These are phyloP conservation scores for Marcusenius ussheri DNA, from an alignment of 2,113 vertebrate species.

Conservation along the genomic window DNA sequence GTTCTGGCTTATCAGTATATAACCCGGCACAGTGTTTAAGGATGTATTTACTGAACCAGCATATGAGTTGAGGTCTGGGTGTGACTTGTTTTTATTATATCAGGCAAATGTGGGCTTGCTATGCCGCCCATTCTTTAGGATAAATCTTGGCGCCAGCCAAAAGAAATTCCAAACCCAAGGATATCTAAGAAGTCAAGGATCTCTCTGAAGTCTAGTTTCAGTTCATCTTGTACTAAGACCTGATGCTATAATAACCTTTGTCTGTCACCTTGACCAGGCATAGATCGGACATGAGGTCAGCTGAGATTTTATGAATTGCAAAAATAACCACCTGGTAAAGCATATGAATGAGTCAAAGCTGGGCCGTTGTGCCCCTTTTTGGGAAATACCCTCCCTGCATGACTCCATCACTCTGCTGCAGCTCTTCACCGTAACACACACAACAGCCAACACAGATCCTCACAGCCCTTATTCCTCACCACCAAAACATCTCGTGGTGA, in stretches of 20 bases:
- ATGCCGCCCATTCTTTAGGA: background rate
- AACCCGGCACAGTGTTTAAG: background rate
- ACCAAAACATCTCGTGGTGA: background rate
- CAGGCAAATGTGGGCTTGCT: background rate
- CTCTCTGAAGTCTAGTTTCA: background rate
- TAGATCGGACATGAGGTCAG: slow-evolving; percentile 35
- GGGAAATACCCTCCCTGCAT: background rate
- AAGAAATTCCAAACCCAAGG: background rate
- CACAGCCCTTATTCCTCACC: background rate
- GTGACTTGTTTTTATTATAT: background rate
- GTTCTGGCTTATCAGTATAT: background rate
- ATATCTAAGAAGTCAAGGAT: background rate
- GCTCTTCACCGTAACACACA: background rate
- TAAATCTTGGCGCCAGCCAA: background rate
- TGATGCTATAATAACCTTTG: background rate
- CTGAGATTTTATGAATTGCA: slow-evolving; percentile 34
- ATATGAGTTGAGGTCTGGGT: background rate
- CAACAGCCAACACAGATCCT: background rate
- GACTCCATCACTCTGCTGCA: background rate
- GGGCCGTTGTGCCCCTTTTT: background rate
- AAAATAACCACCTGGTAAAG: slow-evolving; percentile 47
- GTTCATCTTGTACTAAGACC: background rate
- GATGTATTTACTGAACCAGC: background rate
- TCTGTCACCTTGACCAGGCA: slow-evolving; percentile 22
- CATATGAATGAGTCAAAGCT: slow-evolving; percentile 30